Evolutionary conservation across 2,888 invertebrate genomes (phyloP).

Genomic region (Stenurella melanura): DNA sequence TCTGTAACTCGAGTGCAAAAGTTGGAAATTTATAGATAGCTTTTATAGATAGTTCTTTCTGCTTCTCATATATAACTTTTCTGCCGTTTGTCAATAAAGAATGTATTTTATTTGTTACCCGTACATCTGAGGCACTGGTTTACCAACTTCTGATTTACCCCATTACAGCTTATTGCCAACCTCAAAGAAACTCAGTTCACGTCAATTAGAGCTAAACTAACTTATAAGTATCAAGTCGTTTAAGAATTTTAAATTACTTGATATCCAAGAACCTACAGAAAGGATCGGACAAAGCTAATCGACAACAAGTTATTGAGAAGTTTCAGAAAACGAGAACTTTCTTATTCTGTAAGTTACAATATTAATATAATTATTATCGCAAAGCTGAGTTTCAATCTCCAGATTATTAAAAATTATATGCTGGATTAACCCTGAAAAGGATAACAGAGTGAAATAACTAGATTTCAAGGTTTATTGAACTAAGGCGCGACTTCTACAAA

Average conservation of each 20-base stretch:
- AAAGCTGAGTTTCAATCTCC: background rate
- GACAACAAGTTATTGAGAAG: background rate
- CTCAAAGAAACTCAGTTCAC: no score
- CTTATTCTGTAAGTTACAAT: background rate
- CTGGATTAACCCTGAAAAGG: background rate
- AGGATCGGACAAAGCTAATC: background rate
- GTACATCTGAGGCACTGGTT: no score
- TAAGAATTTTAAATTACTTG: background rate
- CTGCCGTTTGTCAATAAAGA: no score
- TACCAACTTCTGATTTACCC: no score
- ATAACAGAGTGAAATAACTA: slow-evolving; percentile 1
- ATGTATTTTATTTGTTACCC: no score
- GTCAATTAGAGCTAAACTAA: no score
- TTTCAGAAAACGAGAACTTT: background rate
- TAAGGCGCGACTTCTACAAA: background rate
- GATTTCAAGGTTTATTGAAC: background rate
- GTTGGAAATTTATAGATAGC: no score
- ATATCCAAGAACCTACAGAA: background rate
- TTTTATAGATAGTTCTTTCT: no score
- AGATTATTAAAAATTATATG: background rate
- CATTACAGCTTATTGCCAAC: no score
- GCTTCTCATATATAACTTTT: no score
- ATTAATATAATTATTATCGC: background rate
- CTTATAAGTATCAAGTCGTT: background rate
- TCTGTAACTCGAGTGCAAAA: no score